These are phyloP conservation scores for Scrobipalpa costella DNA, from an alignment of 2,888 invertebrate species.

Conservation along the genomic window DNA sequence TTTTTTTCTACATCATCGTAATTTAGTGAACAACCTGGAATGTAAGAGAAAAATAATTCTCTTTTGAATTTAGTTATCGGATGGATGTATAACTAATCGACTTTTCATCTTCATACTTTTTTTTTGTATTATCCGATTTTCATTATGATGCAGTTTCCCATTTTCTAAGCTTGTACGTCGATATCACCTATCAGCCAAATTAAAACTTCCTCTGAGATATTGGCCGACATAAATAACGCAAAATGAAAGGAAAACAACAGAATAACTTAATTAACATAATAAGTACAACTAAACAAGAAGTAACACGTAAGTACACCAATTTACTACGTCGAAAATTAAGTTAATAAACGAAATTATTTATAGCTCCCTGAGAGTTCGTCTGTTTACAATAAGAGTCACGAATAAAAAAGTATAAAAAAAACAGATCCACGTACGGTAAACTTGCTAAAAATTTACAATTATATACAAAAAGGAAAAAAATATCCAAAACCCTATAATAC, in stretches of 20 bases:
- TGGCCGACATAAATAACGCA: constrained; percentile 36
- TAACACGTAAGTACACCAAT: constrained; percentile 42
- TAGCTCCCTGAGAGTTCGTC: constrained; percentile 42
- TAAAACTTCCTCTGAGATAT: background rate
- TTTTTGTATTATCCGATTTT: no score
- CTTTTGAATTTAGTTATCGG: background rate
- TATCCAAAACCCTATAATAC: constrained; percentile 67
- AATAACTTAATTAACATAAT: constrained; percentile 38
- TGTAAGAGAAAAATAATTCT: constrained; percentile 29
- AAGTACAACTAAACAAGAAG: constrained; percentile 38
- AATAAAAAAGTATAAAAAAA: constrained; percentile 57
- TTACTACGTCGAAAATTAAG: constrained; percentile 33
- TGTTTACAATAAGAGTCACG: constrained; percentile 35
- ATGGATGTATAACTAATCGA: background rate
- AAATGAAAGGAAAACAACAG: constrained; percentile 39
- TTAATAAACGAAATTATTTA: constrained; percentile 39
- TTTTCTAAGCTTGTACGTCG: constrained; percentile 17
- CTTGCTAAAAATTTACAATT: constrained; percentile 76
- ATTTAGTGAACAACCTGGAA: constrained; percentile 34
- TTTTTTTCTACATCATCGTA: constrained; percentile 29
- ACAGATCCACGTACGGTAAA: constrained; percentile 65
- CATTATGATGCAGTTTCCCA: no score
- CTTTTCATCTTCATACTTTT: no score
- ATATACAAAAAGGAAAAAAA: constrained; percentile 73
- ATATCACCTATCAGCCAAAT: constrained; percentile 22